These are phyloP conservation scores for Xenopus laevis DNA, from an alignment of 2,113 vertebrate species.

Conservation along the genomic window DNA sequence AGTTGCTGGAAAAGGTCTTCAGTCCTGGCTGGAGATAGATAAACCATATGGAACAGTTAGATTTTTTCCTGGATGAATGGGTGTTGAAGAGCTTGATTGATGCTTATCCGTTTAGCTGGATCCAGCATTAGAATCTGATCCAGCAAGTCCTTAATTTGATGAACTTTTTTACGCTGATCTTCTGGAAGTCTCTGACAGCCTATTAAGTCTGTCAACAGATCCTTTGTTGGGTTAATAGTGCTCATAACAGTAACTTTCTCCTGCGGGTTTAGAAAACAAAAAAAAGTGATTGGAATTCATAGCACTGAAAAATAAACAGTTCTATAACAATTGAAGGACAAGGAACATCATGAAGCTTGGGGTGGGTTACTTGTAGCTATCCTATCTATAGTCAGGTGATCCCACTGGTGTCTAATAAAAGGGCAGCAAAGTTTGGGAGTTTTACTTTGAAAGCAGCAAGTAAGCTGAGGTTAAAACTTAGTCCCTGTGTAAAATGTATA, in stretches of 20 bases:
- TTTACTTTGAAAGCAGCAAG: too few species aligned
- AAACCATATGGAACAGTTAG: slow-evolving; percentile 74
- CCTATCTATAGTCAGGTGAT: too few species aligned
- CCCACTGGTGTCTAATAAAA: too few species aligned
- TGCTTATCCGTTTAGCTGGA: slow-evolving; percentile 96
- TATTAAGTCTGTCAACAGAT: slow-evolving; percentile 92
- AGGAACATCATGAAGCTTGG: too few species aligned
- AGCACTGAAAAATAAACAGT: not conserved
- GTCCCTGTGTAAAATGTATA: too few species aligned
- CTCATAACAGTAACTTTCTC: slow-evolving; percentile 99
- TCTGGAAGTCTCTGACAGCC: slow-evolving; percentile 95
- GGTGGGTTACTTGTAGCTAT: too few species aligned
- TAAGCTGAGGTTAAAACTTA: too few species aligned
- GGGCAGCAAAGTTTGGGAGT: too few species aligned
- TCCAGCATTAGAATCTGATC: slow-evolving; percentile 97
- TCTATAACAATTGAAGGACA: too few species aligned
- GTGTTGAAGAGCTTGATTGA: slow-evolving; percentile 98
- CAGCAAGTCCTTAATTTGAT: slow-evolving; percentile 95
- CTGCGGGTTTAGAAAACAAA: slow-evolving; percentile 57
- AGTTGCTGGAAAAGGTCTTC: slow-evolving; percentile 75
- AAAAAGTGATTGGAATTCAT: not conserved
- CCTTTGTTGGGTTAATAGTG: slow-evolving; percentile 99
- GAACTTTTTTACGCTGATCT: slow-evolving; percentile 98
- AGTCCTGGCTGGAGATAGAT: slow-evolving; percentile 79
- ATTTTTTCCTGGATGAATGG: slow-evolving; percentile 98